Evolutionary conservation across 2,888 invertebrate genomes (phyloP).

Genomic region (Carabus problematicus): DNA sequence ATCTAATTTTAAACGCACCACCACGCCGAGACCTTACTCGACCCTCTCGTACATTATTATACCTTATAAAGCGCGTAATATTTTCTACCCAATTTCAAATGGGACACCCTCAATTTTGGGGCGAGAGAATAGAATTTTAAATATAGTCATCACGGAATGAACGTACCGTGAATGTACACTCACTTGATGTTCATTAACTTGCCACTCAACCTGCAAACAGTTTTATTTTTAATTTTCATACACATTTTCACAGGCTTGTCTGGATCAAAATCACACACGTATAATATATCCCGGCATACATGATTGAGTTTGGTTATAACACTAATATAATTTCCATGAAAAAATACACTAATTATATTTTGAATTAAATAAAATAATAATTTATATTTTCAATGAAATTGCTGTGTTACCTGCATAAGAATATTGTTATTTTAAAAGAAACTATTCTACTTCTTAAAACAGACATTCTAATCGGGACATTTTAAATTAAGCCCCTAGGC

Average conservation of each 20-base stretch:
- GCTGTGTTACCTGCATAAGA: too few species aligned
- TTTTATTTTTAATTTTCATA: constrained; percentile 1
- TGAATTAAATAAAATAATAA: too few species aligned
- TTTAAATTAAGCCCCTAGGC: too few species aligned
- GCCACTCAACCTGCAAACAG: not conserved
- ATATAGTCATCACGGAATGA: constrained; percentile 28
- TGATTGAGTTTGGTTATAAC: too few species aligned
- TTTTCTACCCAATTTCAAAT: constrained; percentile 39
- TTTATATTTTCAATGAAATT: too few species aligned
- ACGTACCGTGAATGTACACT: not conserved
- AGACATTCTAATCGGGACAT: too few species aligned
- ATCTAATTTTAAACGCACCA: constrained; percentile 38
- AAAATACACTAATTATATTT: too few species aligned
- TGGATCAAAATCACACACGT: too few species aligned
- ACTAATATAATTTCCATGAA: too few species aligned
- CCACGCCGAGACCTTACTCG: not conserved
- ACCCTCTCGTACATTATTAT: constrained; percentile 30
- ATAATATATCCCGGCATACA: too few species aligned
- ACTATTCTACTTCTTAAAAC: too few species aligned
- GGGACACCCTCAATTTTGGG: constrained; percentile 26
- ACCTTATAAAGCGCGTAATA: constrained; percentile 37
- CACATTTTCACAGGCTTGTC: not conserved
- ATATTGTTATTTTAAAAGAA: too few species aligned
- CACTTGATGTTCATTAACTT: not conserved
- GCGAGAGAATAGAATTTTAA: constrained; percentile 38